A percentile compares a stretch with the other conserved stretches of the same genome.
These are phyloP conservation scores for Pangasianodon gigas DNA, from an alignment of 2,113 vertebrate species.

Conservation along the genomic window DNA sequence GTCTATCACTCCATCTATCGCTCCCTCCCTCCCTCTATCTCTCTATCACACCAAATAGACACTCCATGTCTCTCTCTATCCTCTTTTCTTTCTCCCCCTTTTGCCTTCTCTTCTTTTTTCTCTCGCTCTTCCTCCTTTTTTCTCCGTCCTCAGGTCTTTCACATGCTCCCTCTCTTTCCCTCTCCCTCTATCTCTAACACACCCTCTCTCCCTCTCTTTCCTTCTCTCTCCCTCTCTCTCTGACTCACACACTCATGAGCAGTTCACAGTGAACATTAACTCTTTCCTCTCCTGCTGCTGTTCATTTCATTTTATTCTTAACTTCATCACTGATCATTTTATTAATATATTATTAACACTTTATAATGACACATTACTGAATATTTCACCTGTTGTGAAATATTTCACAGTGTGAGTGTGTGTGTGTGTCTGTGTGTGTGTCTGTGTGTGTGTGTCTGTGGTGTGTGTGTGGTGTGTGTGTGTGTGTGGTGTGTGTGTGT, in stretches of 20 bases:
- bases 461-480: background rate
- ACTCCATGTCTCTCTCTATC: slow-evolving; percentile 20
- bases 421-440: background rate
- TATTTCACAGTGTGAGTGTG: background rate
- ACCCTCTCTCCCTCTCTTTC: background rate
- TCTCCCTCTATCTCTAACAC: background rate
- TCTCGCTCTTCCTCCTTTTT: background rate
- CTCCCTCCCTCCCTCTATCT: background rate
- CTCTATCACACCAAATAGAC: slow-evolving; percentile 26
- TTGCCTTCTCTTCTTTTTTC: slow-evolving; percentile 44
- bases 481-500: background rate
- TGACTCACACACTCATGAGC: slow-evolving; percentile 18
- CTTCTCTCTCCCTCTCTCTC: background rate
- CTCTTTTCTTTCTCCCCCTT: slow-evolving; percentile 47
- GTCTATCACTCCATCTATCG: slow-evolving; percentile 3
- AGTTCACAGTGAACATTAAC: background rate
- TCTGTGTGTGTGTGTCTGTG: background rate
- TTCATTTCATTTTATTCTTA: background rate
- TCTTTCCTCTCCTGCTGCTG: background rate
- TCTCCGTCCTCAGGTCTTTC: slow-evolving; percentile 19
- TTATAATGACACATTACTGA: background rate
- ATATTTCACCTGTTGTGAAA: background rate
- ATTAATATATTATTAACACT: background rate
- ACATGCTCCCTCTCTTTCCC: background rate
- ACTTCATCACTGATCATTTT: background rate